Conservation (phyloP, 1,140 invertebrate genomes). For the Drosophila busckii region DNA sequence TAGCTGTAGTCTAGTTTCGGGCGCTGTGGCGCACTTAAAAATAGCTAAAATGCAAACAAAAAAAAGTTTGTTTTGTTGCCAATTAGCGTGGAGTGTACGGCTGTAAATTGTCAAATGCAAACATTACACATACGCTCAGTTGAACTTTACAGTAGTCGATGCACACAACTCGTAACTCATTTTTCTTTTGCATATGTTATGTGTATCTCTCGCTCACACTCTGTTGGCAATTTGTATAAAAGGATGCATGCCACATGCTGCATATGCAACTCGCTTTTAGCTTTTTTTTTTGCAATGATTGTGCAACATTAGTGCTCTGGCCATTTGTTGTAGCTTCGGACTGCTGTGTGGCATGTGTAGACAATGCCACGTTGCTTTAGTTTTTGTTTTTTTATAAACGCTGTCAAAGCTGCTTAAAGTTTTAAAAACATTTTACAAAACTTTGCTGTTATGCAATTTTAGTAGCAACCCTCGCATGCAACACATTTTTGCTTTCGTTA, state of each 20-base stretch:
- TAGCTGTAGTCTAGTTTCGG: slow-evolving; percentile 39
- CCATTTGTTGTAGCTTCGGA: slow-evolving; percentile 20
- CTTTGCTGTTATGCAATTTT: not conserved
- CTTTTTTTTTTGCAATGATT: slow-evolving; percentile 21
- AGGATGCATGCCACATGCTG: slow-evolving; percentile 53
- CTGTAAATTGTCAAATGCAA: slow-evolving; percentile 68
- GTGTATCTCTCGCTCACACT: slow-evolving; percentile 25
- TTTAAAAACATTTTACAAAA: not conserved
- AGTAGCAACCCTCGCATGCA: slow-evolving; percentile 21
- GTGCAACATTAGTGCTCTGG: slow-evolving; percentile 40
- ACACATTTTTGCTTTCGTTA: slow-evolving; percentile 35
- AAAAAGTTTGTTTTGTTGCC: slow-evolving; percentile 39
- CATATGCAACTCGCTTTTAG: slow-evolving; percentile 13
- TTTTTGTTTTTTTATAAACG: not conserved
- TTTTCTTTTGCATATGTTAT: not conserved
- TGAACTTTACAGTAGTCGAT: slow-evolving; percentile 60
- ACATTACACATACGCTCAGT: slow-evolving; percentile 72
- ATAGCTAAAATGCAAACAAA: slow-evolving; percentile 30
- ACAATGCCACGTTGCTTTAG: no score
- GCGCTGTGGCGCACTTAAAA: slow-evolving; percentile 55
- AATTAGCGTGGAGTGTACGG: slow-evolving; percentile 47
- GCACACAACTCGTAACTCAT: slow-evolving; percentile 8
- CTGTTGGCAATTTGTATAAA: slow-evolving; percentile 70
- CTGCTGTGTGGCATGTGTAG: not conserved
- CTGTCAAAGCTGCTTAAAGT: not conserved